Conservation (phyloP, 1,140 invertebrate genomes). For the Panulirus ornatus region DNA sequence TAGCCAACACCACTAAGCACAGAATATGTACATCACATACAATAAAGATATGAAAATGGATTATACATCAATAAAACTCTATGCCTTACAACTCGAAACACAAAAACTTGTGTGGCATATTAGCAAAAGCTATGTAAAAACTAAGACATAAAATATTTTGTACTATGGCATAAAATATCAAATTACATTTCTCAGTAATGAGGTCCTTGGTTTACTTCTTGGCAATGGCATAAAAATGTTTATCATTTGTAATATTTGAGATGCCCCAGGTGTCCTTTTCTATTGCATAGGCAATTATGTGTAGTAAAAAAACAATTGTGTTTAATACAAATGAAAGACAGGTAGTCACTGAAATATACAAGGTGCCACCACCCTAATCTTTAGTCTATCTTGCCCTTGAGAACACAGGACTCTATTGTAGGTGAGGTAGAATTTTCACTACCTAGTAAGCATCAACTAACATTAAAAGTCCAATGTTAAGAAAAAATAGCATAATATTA, state of each 20-base stretch:
- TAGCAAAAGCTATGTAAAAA: constrained; percentile 70
- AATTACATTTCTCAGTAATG: constrained; percentile 64
- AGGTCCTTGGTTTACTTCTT: constrained; percentile 68
- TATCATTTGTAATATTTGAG: constrained; percentile 46
- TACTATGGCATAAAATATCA: constrained; percentile 73
- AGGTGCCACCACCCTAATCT: constrained; percentile 47
- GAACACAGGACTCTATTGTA: constrained; percentile 13
- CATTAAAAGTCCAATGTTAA: constrained; percentile 33
- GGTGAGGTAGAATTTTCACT: constrained; percentile 68
- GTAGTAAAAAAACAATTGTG: constrained; percentile 44
- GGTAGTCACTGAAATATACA: constrained; percentile 72
- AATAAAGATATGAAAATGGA: constrained; percentile 62
- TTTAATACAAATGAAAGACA: constrained; percentile 73
- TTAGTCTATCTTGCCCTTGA: background rate
- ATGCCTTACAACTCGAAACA: constrained; percentile 58
- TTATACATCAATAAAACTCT: constrained; percentile 69
- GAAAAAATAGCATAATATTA: constrained; percentile 54
- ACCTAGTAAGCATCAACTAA: constrained; percentile 49
- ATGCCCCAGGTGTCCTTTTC: constrained; percentile 57
- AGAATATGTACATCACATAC: constrained; percentile 71
- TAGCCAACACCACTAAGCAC: constrained; percentile 70
- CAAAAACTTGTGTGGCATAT: constrained; percentile 62
- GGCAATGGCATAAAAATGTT: constrained; percentile 67
- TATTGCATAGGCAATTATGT: constrained; percentile 71
- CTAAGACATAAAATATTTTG: constrained; percentile 72